phyloP scores from a whole-genome alignment of 2,113 vertebrate genomes.

The Halichoeres trimaculatus region DNA sequence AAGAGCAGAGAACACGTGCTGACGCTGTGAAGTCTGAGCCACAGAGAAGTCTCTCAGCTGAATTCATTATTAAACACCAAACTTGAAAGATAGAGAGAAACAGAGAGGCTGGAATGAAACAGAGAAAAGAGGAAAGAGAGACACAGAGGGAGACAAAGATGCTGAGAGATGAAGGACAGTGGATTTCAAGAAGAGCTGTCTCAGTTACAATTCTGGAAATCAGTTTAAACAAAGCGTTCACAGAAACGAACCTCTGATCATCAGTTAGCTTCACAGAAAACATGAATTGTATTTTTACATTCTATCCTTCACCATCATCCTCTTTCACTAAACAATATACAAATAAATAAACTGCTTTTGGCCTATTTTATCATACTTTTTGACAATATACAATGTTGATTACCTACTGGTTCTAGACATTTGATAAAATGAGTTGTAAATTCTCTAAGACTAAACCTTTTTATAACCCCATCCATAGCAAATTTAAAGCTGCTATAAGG shows the following conservation, averaged over 20 bases:
- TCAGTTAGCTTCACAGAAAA: background rate
- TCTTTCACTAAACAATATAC: too few species aligned
- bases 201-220: background rate
- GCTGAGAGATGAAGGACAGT: background rate
- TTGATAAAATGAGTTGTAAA: too few species aligned
- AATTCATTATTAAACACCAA: constrained; percentile 50
- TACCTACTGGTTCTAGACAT: too few species aligned
- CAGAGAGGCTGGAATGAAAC: background rate
- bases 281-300: too few species aligned
- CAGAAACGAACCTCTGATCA: background rate
- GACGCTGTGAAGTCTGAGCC: constrained; percentile 22
- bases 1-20: constrained; percentile 33
- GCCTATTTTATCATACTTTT: too few species aligned
- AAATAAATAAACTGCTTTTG: too few species aligned
- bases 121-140: background rate
- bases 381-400: too few species aligned
- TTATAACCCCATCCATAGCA: too few species aligned
- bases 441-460: too few species aligned
- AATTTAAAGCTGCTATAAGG: too few species aligned
- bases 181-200: background rate
- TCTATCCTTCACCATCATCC: too few species aligned
- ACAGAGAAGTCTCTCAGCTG: constrained; percentile 6
- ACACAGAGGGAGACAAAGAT: background rate
- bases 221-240: background rate
- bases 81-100: constrained; percentile 7